Evolutionary conservation across 1,140 invertebrate species (phyloP).

Genomic region (Ladona fulva): DNA sequence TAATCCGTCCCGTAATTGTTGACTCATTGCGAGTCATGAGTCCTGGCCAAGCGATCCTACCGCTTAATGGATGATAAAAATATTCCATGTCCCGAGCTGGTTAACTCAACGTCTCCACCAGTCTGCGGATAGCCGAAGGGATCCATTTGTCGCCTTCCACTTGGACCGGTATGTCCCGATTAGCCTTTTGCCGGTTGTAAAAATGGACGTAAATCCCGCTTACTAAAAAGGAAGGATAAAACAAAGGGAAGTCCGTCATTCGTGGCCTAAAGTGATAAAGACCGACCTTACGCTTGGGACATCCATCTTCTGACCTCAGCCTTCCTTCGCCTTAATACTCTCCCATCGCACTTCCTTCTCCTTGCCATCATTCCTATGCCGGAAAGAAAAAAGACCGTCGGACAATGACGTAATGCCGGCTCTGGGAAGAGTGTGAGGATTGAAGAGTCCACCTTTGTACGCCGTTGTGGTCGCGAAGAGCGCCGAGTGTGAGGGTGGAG

Average conservation of each 20-base stretch:
- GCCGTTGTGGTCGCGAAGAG: no score
- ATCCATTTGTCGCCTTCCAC: not conserved
- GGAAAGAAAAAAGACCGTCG: not conserved
- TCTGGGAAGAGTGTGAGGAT: not conserved
- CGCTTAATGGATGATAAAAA: no score
- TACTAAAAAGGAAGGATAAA: not conserved
- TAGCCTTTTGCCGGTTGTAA: not conserved
- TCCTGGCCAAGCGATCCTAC: no score
- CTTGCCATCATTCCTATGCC: not conserved
- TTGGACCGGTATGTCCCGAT: not conserved
- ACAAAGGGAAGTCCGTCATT: not conserved
- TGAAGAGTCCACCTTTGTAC: not conserved
- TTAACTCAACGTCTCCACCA: no score
- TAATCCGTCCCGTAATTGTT: no score
- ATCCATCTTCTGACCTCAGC: slow-evolving; percentile 3
- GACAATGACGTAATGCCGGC: not conserved
- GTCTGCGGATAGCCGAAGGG: not conserved
- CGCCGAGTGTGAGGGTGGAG: no score
- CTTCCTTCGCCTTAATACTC: not conserved
- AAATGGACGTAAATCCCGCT: not conserved
- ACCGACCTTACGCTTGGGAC: not conserved
- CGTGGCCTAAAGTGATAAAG: not conserved
- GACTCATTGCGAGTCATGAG: no score
- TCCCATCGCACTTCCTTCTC: not conserved
- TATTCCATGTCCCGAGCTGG: no score